Percentiles rank a stretch among this genome's conserved stretches.
These are phyloP conservation scores for Esox niger DNA, from an alignment of 2,113 vertebrate species.

Conservation along the genomic window DNA sequence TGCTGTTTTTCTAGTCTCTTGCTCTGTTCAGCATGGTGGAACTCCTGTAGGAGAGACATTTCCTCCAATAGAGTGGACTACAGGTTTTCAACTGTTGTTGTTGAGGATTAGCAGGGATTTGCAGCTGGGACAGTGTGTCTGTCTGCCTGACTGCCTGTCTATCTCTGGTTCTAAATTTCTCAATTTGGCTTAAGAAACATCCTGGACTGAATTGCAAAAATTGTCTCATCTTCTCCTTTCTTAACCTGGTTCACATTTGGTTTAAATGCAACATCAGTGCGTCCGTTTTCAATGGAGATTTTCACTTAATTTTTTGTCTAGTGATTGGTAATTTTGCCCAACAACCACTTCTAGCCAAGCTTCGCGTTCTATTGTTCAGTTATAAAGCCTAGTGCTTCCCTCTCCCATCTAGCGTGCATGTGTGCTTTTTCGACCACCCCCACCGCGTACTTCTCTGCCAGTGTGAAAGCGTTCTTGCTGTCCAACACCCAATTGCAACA, in stretches of 20 bases:
- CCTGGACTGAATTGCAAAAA: too few species aligned
- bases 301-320: too few species aligned
- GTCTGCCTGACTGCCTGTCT: too few species aligned
- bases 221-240: too few species aligned
- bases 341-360: background rate
- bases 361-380: background rate
- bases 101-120: background rate
- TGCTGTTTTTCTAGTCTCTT: conserved; percentile 1
- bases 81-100: background rate
- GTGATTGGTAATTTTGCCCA: background rate
- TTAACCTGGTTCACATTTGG: too few species aligned
- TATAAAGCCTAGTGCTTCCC: conserved; percentile 4
- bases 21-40: background rate
- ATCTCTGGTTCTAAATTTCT: too few species aligned
- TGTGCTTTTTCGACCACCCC: conserved; percentile 46
- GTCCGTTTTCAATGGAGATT: background rate
- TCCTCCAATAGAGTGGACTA: background rate
- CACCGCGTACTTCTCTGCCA: conserved; percentile 47
- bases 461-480: conserved; percentile 37
- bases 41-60: conserved; percentile 12
- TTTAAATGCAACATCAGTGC: too few species aligned
- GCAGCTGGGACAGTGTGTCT: too few species aligned
- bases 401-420: conserved; percentile 36
- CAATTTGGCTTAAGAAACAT: too few species aligned
- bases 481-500: conserved; percentile 14